These are phyloP conservation scores for Uloborus diversus DNA, from an alignment of 1,140 invertebrate genomes.

Conservation along the genomic window DNA sequence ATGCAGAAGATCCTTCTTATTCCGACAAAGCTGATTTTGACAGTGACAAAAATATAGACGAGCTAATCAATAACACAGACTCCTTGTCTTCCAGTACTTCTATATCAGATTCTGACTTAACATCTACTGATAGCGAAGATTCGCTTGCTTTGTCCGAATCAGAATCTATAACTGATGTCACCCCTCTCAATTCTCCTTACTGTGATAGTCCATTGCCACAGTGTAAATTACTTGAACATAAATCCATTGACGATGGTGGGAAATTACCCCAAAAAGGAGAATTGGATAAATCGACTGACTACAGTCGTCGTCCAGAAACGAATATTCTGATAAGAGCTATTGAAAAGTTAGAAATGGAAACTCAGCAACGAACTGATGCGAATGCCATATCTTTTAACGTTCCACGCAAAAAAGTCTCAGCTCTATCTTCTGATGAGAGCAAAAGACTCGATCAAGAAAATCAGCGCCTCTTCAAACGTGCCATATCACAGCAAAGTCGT, in stretches of 20 bases:
- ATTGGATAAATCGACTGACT: neutral
- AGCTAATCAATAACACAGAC: conserved; percentile 5
- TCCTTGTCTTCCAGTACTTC: conserved; percentile 46
- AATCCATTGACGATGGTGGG: conserved; percentile 9
- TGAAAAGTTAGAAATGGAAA: conserved; percentile 34
- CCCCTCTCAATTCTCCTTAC: conserved; percentile 50
- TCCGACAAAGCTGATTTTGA: neutral
- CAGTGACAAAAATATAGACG: neutral
- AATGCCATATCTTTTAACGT: neutral
- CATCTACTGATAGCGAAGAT: conserved; percentile 40
- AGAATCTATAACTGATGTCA: conserved; percentile 54
- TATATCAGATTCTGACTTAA: conserved; percentile 33
- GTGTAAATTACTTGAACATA: neutral
- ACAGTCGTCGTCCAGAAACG: conserved; percentile 10
- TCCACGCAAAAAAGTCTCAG: neutral
- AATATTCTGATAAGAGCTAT: conserved; percentile 43
- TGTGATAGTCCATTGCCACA: conserved; percentile 38
- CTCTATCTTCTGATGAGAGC: conserved; percentile 12
- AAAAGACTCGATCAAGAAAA: conserved; percentile 41
- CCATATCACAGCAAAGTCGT: conserved; percentile 37
- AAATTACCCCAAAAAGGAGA: too few species aligned
- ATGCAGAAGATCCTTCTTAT: neutral
- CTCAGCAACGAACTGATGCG: neutral
- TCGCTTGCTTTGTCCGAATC: conserved; percentile 44
- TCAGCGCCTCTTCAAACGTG: conserved; percentile 28